Evolutionary conservation across 1,140 invertebrate genomes (phyloP), one percentile per base, ranked within the genome.

Genomic region (Probaryconus sp.): DNA sequence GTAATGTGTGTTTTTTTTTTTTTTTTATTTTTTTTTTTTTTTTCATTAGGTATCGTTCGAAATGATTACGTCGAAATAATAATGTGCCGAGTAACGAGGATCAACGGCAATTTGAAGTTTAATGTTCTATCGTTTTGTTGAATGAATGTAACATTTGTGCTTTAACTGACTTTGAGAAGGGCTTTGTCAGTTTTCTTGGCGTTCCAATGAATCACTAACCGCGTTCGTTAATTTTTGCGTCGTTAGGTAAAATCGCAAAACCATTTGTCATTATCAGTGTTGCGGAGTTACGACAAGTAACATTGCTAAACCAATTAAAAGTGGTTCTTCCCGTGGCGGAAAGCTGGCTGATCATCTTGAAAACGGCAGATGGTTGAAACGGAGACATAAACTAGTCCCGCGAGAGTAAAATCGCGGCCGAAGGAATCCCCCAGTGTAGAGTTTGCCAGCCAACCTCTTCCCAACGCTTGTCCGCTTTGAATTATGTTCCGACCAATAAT

Each of bases 291-390:
- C 30, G 14, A 64, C 50, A 55, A 31, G 10, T 40, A 65, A 55
- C 61, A 55, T 47, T 53, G 47, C 51, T 45, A 67, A 67, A 56
- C 63, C 63, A 67, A 67, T 67, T 67, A 67, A 67, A 67, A 67
- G 47, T 48, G 56, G 31, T 40, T 67, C 51, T 55, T 67, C 33
- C 17, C 33, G n/a, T n/a, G 26, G 5, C 21, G 31, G 28, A 53
- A 50, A 64, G 60, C 48, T 17, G 38, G 21, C 38, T 56, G 51
- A 17, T 14, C 37, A 53, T 58, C 64, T 68, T 68, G 64, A 43
- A 14, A 58, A 53, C 21, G 26, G 26, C 40, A 7, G 33, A 42
- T 31, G 20, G 63, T 50, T 55, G 33, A 56, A 56, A 67, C 17
- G 35, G 53, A 58, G 51, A 68, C 64, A 68, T 51, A 68, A 68